These are phyloP conservation scores for Drosophila merina DNA, from an alignment of 2,888 invertebrate species.

Conservation along the genomic window DNA sequence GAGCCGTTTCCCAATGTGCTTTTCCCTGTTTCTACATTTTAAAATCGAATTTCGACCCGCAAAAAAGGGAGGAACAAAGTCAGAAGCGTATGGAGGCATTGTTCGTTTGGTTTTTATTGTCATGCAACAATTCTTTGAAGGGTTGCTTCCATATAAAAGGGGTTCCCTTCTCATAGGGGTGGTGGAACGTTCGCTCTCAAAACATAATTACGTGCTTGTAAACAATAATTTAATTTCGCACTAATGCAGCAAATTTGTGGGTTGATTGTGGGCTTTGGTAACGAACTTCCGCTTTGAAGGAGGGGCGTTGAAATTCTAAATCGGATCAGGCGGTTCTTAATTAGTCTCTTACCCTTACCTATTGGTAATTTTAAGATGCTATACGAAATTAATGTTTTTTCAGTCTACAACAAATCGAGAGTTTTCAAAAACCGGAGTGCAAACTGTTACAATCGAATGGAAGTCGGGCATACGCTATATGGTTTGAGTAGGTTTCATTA, in stretches of 20 bases:
- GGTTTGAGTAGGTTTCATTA: too few species aligned
- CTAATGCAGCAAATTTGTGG: conserved; percentile 83
- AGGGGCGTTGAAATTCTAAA: neutral
- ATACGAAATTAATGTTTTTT: neutral
- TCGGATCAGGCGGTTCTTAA: neutral
- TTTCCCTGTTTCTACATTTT: conserved; percentile 68
- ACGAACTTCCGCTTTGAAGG: conserved; percentile 30
- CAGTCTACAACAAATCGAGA: neutral
- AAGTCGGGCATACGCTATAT: too few species aligned
- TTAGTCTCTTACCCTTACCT: neutral
- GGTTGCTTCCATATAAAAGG: conserved; percentile 46
- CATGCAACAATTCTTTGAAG: conserved; percentile 57
- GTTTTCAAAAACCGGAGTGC: too few species aligned
- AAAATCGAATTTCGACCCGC: conserved; percentile 74
- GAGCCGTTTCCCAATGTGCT: conserved; percentile 36
- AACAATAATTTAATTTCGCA: conserved; percentile 83
- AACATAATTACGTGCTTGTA: conserved; percentile 82
- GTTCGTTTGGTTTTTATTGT: conserved; percentile 43
- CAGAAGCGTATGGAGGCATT: conserved; percentile 1
- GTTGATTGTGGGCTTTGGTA: conserved; percentile 80
- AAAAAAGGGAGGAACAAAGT: conserved; percentile 30
- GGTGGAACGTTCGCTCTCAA: conserved; percentile 53
- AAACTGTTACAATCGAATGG: too few species aligned
- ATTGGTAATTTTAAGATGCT: neutral
- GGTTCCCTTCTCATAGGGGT: conserved; percentile 16